Evolutionary conservation across 2,797 vertebrate species (phyloP), one percentile per base, ranked within the genome.

Genomic region (Chelmon rostratus): DNA sequence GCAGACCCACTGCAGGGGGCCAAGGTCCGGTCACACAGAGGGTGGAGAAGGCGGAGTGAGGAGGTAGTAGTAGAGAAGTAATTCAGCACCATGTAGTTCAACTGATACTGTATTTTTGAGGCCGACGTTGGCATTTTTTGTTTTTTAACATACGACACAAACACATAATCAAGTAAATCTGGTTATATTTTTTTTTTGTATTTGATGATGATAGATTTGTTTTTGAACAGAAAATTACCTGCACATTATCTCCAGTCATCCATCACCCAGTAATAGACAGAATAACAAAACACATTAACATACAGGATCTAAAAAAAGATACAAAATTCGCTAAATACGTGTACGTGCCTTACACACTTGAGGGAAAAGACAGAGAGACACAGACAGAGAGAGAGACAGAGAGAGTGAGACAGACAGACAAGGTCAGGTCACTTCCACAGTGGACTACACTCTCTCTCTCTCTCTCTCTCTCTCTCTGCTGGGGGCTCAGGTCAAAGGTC

Each of bases 1-100:
- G 28, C 86, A 78, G 78, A 78, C 38, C 71, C 47, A 71, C 68
- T 46, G 56, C 0, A 5, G 68, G 70, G 68, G 66, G 61, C 11
- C 18, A 69, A 23, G 77, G 82, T 65, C 74, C 23, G 71, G 89
- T 91, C 91, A 83, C 74, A 6, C 18, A 40, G 54, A 83, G 81
- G 87, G 75, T 44, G 69, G 63, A 4, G 40, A 33, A 47, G 47
- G 68, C 50, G 73, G 61, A 76, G 31, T 0, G 15, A 35, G 65
- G 33, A 74, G 65, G 73, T 65, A 10, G 37, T 2, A 31, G n/a
- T n/a, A 31, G 28, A 31, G 9, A 64, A 68, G 66, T 1, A 50
- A 37, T 4, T 31, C 9, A 10, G 57, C 8, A 3, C 44, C 5
- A n/a, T 1, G 23, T 6, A 12, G 44, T 18, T 46, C 37, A 38